phyloP scores from a whole-genome alignment of 2,888 invertebrate genomes.

The Coremacera marginata region DNA sequence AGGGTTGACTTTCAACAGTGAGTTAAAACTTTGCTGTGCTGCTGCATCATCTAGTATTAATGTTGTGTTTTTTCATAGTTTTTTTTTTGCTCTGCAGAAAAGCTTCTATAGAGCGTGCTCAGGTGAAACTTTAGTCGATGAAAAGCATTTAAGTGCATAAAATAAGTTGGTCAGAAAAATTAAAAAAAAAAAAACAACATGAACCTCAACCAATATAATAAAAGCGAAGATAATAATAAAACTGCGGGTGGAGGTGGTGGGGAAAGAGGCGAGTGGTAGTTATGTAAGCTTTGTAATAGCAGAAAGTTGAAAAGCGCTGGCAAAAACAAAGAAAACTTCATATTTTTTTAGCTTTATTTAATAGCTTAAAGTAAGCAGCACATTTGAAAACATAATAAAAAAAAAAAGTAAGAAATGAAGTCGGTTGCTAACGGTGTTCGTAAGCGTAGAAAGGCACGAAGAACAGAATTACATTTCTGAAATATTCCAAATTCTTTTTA shows the following conservation, averaged over 20 bases:
- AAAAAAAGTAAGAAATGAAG: no score
- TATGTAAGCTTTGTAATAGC: no score
- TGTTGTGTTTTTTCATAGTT: neutral
- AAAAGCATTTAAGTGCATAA: conserved; percentile 26
- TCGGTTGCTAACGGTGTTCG: no score
- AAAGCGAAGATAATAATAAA: neutral
- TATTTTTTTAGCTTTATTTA: neutral
- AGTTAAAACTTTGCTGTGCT: neutral
- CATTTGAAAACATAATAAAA: no score
- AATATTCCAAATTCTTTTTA: no score
- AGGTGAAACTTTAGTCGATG: conserved; percentile 4
- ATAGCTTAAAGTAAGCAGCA: neutral
- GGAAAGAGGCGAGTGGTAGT: neutral
- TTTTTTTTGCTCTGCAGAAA: neutral
- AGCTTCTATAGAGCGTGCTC: neutral
- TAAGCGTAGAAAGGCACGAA: no score
- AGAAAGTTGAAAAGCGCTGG: no score
- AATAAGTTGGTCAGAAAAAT: conserved; percentile 23
- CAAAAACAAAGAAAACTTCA: neutral
- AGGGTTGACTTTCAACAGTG: conserved; percentile 5
- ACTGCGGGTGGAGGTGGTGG: neutral
- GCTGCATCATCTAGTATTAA: neutral
- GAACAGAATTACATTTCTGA: no score
- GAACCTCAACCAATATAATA: neutral
- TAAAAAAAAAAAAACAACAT: neutral